Conservation (phyloP, 2,113 vertebrate genomes). For the Ammodytes dubius region DNA sequence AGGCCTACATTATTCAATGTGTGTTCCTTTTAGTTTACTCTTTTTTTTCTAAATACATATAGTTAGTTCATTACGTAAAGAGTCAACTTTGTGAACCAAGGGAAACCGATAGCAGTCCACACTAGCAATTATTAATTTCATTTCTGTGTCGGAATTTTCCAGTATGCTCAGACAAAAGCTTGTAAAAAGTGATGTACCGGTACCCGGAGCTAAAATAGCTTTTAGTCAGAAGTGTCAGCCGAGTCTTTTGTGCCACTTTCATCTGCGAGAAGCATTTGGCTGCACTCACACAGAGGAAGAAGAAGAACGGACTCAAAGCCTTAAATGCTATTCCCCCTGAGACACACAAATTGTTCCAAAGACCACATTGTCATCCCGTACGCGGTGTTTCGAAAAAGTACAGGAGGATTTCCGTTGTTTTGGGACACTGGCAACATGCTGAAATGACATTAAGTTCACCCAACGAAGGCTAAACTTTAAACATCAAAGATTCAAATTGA, state of each 20-base stretch:
- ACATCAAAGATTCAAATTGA: background rate
- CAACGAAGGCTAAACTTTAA: background rate
- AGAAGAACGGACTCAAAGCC: background rate
- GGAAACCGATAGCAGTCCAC: no score
- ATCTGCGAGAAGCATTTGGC: constrained; percentile 3
- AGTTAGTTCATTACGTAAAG: no score
- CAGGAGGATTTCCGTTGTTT: background rate
- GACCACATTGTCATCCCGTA: background rate
- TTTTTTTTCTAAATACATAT: no score
- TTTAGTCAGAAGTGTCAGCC: constrained; percentile 12
- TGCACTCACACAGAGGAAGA: background rate
- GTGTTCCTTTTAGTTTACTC: no score
- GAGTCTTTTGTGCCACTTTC: constrained; percentile 5
- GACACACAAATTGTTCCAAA: background rate
- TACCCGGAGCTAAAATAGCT: constrained; percentile 5
- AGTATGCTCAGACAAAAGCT: background rate
- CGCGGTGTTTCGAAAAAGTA: background rate
- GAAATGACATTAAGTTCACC: background rate
- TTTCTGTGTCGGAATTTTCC: background rate
- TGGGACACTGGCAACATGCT: background rate
- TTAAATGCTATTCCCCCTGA: constrained; percentile 1
- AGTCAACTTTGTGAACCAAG: background rate
- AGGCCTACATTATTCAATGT: no score
- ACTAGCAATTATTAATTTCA: no score
- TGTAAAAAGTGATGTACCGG: background rate